These are phyloP conservation scores for Chiridota heheva DNA, from an alignment of 35 echinoderm and acorn worm genomes.

Conservation along the genomic window DNA sequence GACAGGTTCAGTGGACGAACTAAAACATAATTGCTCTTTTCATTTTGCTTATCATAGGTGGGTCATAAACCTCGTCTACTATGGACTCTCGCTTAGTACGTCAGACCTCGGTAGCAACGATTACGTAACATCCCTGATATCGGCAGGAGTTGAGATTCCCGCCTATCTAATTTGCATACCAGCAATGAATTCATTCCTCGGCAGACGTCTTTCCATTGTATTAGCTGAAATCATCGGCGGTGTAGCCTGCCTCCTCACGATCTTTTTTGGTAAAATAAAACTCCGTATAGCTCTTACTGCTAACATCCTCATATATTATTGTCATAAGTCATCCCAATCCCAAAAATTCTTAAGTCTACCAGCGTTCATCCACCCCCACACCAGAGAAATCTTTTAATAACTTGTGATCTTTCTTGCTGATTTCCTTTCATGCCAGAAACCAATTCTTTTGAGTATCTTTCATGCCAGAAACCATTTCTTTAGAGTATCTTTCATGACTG, in stretches of 20 bases:
- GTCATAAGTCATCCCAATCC: too few species aligned
- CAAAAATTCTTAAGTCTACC: too few species aligned
- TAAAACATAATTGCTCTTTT: not conserved
- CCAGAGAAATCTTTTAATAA: too few species aligned
- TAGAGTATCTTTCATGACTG: too few species aligned
- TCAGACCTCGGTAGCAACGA: constrained; percentile 76
- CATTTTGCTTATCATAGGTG: constrained; percentile 37
- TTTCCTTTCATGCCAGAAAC: too few species aligned
- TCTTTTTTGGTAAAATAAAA: constrained; percentile 56
- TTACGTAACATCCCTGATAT: constrained; percentile 71
- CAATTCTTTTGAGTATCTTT: too few species aligned
- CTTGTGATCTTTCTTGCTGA: too few species aligned
- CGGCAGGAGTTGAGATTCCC: constrained; percentile 80
- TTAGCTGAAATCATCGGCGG: constrained; percentile 65
- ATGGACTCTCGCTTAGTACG: constrained; percentile 80
- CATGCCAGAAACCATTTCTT: too few species aligned
- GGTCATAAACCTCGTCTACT: constrained; percentile 82
- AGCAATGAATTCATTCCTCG: constrained; percentile 51
- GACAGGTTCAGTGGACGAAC: too few species aligned
- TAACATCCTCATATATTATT: too few species aligned
- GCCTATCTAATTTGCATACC: constrained; percentile 63
- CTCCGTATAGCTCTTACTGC: too few species aligned
- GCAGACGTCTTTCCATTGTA: constrained; percentile 43
- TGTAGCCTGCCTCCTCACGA: constrained; percentile 64
- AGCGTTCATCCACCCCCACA: too few species aligned